phyloP scores from a whole-genome alignment of 2,888 invertebrate species.

The Nasonia oneida region DNA sequence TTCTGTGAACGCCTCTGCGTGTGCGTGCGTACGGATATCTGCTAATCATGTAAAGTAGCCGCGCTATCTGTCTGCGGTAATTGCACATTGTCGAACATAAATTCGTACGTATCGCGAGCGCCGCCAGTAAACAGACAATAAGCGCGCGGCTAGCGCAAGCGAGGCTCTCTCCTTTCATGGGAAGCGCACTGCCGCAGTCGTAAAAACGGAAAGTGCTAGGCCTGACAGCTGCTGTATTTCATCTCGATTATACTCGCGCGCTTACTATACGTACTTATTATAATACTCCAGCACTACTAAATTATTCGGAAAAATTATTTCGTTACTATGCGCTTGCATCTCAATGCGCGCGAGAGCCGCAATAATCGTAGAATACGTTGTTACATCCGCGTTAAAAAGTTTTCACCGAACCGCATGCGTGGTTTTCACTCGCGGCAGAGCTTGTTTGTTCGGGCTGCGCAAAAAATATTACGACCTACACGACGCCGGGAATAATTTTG shows the following conservation, averaged over 20 bases:
- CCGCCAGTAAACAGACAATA: constrained; percentile 67
- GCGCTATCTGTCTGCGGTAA: constrained; percentile 67
- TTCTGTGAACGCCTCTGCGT: background rate
- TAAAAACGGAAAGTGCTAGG: constrained; percentile 55
- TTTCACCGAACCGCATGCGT: background rate
- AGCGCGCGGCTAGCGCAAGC: constrained; percentile 59
- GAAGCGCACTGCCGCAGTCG: constrained; percentile 35
- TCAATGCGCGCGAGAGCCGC: background rate
- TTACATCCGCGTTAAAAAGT: background rate
- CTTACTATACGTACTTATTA: background rate
- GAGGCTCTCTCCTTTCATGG: constrained; percentile 27
- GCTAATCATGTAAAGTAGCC: constrained; percentile 71
- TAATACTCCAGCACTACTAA: constrained; percentile 35
- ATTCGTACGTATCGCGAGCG: constrained; percentile 69
- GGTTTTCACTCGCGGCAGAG: background rate
- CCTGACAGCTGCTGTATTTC: constrained; percentile 52
- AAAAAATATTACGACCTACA: constrained; percentile 12
- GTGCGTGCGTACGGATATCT: constrained; percentile 56
- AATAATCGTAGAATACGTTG: background rate
- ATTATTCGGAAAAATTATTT: constrained; percentile 43
- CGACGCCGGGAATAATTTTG: background rate
- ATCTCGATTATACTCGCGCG: constrained; percentile 23
- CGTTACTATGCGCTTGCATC: constrained; percentile 29
- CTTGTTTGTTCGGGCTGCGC: background rate
- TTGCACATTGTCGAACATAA: constrained; percentile 72